Evolutionary conservation across 2,888 invertebrate species (phyloP).

Genomic region (Limnephilus lunatus): DNA sequence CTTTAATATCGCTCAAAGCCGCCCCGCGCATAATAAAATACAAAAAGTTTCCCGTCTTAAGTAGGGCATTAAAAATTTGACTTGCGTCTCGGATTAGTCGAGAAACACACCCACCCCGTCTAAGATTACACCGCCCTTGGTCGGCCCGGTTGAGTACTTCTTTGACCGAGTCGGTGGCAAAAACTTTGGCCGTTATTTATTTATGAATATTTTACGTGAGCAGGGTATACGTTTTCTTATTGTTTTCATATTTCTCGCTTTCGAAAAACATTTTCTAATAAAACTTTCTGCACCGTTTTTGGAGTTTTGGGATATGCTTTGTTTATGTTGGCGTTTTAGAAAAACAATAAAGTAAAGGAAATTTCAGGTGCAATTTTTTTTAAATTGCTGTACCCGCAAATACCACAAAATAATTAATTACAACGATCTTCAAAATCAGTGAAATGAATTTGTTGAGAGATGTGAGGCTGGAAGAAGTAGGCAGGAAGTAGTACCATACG

Average conservation of each 20-base stretch:
- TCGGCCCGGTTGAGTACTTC: neutral
- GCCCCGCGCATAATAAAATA: slow-evolving; percentile 56
- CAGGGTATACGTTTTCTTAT: neutral
- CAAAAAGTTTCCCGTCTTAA: slow-evolving; percentile 55
- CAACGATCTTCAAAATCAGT: too few species aligned
- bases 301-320: neutral
- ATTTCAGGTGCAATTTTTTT: neutral
- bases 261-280: neutral
- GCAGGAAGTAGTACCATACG: too few species aligned
- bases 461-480: too few species aligned
- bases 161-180: slow-evolving; percentile 54
- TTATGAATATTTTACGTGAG: slow-evolving; percentile 63
- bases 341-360: neutral
- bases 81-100: slow-evolving; percentile 54
- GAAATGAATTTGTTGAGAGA: too few species aligned
- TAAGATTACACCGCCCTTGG: neutral
- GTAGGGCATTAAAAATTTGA: slow-evolving; percentile 64
- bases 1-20: slow-evolving; percentile 45
- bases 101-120: slow-evolving; percentile 45
- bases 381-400: too few species aligned
- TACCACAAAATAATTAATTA: too few species aligned
- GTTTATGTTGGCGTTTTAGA: neutral
- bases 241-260: slow-evolving; percentile 22
- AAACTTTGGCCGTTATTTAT: slow-evolving; percentile 63
- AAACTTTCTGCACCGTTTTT: neutral